Evolutionary conservation across 2,113 vertebrate species (phyloP).

Genomic region (Esox niger): DNA sequence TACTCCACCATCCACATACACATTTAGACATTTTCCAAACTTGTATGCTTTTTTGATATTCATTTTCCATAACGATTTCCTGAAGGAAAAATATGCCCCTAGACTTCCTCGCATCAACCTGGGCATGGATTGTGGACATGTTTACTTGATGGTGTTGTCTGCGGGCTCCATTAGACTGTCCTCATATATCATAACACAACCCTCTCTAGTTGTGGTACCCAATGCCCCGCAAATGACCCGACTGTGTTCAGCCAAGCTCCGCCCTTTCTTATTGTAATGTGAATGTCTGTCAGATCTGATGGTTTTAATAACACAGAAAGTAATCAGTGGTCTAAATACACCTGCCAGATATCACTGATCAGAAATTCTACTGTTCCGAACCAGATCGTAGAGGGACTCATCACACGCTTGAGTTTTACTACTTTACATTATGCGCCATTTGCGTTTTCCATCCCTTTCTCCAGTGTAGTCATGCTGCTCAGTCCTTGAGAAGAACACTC

Average conservation of each 20-base stretch:
- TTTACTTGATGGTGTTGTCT: too few relatives aligned
- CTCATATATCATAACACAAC: too few relatives aligned
- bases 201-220: background rate
- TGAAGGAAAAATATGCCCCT: too few relatives aligned
- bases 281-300: slow-evolving; percentile 17
- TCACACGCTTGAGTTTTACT: slow-evolving; percentile 24
- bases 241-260: background rate
- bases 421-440: background rate
- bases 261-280: too few relatives aligned
- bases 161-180: too few relatives aligned
- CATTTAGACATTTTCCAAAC: too few relatives aligned
- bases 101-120: too few relatives aligned
- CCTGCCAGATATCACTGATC: slow-evolving; percentile 29
- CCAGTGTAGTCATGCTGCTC: background rate
- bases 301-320: slow-evolving; percentile 29
- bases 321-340: slow-evolving; percentile 27
- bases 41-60: too few relatives aligned
- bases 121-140: too few relatives aligned
- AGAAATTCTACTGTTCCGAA: slow-evolving; percentile 28
- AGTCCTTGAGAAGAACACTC: background rate
- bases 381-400: slow-evolving; percentile 20
- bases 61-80: too few relatives aligned
- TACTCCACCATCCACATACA: too few relatives aligned
- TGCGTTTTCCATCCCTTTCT: background rate
- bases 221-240: background rate